phyloP scores from a whole-genome alignment of 2,113 vertebrate genomes.

The Xiphophorus maculatus region DNA sequence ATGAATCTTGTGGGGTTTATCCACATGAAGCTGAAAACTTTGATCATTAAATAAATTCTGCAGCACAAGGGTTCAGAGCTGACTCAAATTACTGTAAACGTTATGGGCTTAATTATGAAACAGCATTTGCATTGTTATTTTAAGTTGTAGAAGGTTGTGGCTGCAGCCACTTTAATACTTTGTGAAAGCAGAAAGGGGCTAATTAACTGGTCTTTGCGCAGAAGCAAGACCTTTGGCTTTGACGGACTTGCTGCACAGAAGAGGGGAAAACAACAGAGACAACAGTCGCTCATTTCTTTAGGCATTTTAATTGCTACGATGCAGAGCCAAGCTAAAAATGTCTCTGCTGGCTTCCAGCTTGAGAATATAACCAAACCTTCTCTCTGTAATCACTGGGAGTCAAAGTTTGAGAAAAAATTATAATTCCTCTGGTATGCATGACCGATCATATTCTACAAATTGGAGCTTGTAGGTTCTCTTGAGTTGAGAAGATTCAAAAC shows the following conservation, averaged over 20 bases:
- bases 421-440: neutral
- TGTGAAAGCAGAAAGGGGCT: slow-evolving; percentile 14
- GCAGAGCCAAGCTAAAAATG: slow-evolving; percentile 68
- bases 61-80: neutral
- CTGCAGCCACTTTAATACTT: slow-evolving; percentile 28
- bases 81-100: slow-evolving; percentile 10
- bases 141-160: slow-evolving; percentile 15
- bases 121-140: slow-evolving; percentile 29
- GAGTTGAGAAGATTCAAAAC: neutral
- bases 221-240: slow-evolving; percentile 31
- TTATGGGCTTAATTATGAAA: slow-evolving; percentile 33
- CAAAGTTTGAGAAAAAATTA: neutral
- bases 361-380: slow-evolving; percentile 50
- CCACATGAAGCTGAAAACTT: neutral
- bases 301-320: slow-evolving; percentile 74
- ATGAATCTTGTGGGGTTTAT: neutral
- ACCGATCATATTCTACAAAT: neutral
- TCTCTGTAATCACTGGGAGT: slow-evolving; percentile 33
- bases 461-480: neutral
- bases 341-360: slow-evolving; percentile 48
- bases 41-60: slow-evolving; percentile 22
- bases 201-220: slow-evolving; percentile 41
- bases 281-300: slow-evolving; percentile 61
- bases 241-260: slow-evolving; percentile 36
- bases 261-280: slow-evolving; percentile 63